These are phyloP conservation scores for Myripristis jacobus DNA, from an alignment of 2,797 vertebrate genomes.

Conservation along the genomic window DNA sequence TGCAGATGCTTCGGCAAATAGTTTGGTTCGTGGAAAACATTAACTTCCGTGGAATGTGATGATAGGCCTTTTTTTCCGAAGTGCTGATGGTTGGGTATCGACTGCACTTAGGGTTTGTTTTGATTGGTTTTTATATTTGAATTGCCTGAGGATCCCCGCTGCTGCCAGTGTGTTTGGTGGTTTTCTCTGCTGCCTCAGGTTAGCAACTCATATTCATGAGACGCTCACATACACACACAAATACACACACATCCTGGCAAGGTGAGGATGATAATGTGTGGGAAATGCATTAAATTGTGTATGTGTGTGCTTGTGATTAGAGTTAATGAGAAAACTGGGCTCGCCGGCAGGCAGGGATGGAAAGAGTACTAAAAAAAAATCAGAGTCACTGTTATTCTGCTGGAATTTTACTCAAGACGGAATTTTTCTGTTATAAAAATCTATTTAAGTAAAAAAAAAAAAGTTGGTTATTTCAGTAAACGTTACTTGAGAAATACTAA, in stretches of 20 bases:
- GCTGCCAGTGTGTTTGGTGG: background rate
- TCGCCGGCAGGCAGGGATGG: too few species aligned
- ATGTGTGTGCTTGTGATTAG: background rate
- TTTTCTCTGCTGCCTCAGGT: background rate
- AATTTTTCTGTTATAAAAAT: too few species aligned
- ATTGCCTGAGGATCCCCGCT: background rate
- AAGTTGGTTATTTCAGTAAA: too few species aligned
- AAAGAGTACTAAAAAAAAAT: too few species aligned
- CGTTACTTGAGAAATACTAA: too few species aligned
- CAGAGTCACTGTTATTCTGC: too few species aligned
- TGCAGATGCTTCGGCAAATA: background rate
- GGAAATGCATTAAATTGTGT: background rate
- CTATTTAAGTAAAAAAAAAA: too few species aligned
- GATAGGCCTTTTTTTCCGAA: constrained; percentile 10
- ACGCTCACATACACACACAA: too few species aligned
- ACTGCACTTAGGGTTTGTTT: constrained; percentile 19
- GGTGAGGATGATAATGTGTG: background rate
- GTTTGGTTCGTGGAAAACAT: constrained; percentile 7
- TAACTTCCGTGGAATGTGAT: constrained; percentile 1
- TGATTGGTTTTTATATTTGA: background rate
- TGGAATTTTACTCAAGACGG: too few species aligned
- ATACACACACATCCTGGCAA: background rate
- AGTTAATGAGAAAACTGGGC: background rate
- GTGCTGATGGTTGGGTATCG: constrained; percentile 26
- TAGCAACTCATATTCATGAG: too few species aligned